Evolutionary conservation across 2,113 vertebrate species (phyloP).

Genomic region (Rhizomys pruinosus): DNA sequence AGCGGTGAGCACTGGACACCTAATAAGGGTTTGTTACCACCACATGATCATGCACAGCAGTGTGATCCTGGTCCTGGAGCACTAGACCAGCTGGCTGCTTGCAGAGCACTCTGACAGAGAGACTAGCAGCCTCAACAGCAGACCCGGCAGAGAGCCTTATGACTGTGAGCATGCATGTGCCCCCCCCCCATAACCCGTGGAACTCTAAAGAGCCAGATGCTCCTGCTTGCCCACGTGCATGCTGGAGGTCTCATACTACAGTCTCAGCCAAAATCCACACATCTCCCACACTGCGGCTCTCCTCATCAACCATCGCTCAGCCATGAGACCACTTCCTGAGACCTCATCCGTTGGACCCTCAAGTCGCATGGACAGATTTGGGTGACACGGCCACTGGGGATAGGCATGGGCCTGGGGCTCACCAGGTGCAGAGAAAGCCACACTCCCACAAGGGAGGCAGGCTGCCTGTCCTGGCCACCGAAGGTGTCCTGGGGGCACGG

Average conservation of each 20-base stretch:
- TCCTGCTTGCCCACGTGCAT: background rate
- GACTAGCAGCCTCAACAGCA: background rate
- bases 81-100: background rate
- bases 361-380: background rate
- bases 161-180: background rate
- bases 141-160: fast-evolving
- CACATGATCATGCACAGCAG: background rate
- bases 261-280: background rate
- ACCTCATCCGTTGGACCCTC: background rate
- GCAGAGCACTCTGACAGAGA: background rate
- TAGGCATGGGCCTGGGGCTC: background rate
- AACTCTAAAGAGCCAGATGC: background rate
- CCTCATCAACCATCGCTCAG: background rate
- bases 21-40: background rate
- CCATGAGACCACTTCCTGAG: background rate
- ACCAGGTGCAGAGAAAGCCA: constrained; percentile 91
- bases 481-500: constrained; percentile 92
- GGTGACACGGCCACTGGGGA: too few species aligned
- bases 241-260: background rate
- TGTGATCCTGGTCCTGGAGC: background rate
- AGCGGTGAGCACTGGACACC: background rate
- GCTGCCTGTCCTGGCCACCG: constrained; percentile 89
- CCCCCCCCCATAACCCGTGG: fast-evolving
- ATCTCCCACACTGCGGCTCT: background rate
- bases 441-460: constrained; percentile 94